Percentiles rank a stretch among this genome's conserved stretches.
These are phyloP conservation scores for Gambusia affinis DNA, from an alignment of 2,113 vertebrate genomes.

Conservation along the genomic window DNA sequence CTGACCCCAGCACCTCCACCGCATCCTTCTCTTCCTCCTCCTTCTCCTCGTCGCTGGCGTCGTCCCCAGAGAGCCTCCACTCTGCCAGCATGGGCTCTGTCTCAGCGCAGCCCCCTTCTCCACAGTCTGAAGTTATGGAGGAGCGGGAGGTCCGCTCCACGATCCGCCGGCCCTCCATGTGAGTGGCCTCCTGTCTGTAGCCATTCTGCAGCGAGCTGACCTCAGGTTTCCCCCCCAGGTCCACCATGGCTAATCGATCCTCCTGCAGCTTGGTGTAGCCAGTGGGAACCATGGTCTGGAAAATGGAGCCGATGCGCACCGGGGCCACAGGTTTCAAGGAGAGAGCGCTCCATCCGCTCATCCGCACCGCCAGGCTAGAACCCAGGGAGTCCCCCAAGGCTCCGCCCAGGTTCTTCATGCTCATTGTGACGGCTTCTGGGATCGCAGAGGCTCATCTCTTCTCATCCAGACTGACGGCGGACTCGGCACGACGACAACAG, in stretches of 20 bases:
- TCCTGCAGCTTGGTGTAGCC: conserved; percentile 91
- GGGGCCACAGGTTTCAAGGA: conserved; percentile 84
- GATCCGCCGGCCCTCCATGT: conserved; percentile 83
- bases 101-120: conserved; percentile 82
- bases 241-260: conserved; percentile 88
- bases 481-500: neutral
- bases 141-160: conserved; percentile 82
- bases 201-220: conserved; percentile 80
- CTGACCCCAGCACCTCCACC: conserved; percentile 24
- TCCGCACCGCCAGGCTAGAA: conserved; percentile 77
- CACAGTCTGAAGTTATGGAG: conserved; percentile 80
- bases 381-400: conserved; percentile 74
- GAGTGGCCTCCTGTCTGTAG: conserved; percentile 81
- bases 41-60: conserved; percentile 45
- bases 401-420: conserved; percentile 73
- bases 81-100: conserved; percentile 87
- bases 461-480: neutral
- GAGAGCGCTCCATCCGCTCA: conserved; percentile 84
- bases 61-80: conserved; percentile 69
- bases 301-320: conserved; percentile 83
- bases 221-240: conserved; percentile 84
- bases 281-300: conserved; percentile 93
- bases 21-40: conserved; percentile 50
- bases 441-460: conserved; percentile 63
- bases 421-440: conserved; percentile 67